Evolutionary conservation across 1,140 invertebrate species (phyloP).

Genomic region (Proales similis): DNA sequence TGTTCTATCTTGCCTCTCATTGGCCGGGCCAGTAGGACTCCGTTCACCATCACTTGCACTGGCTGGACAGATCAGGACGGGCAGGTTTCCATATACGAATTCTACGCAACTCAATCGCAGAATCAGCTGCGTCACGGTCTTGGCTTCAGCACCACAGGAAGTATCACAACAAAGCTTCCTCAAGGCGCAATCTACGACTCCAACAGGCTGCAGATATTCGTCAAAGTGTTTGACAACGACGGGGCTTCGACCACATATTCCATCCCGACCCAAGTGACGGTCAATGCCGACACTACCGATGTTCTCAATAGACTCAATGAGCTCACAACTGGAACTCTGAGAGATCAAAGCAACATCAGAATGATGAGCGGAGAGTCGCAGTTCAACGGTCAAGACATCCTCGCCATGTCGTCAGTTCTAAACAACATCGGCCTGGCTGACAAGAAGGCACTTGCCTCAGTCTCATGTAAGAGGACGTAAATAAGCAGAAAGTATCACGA

Average conservation of each 20-base stretch:
- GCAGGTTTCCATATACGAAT: slow-evolving; percentile 12
- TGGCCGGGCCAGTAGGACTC: slow-evolving; percentile 3
- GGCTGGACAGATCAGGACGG: slow-evolving; percentile 24
- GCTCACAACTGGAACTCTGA: background rate
- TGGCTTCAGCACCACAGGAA: slow-evolving; percentile 1
- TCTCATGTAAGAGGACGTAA: no score
- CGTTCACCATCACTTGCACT: slow-evolving; percentile 16
- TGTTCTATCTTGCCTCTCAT: slow-evolving; percentile 4
- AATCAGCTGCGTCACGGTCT: background rate
- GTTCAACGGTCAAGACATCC: slow-evolving; percentile 1
- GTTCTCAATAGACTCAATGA: background rate
- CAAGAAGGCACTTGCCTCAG: no score
- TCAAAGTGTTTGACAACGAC: slow-evolving; percentile 28
- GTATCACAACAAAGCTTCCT: background rate
- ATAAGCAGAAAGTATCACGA: no score
- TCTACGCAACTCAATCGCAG: background rate
- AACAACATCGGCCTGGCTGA: slow-evolving; percentile 28
- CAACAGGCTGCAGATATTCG: slow-evolving; percentile 24
- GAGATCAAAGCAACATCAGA: no score
- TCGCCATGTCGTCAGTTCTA: slow-evolving; percentile 25
- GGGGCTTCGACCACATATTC: background rate
- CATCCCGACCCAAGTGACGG: background rate
- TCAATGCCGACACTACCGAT: slow-evolving; percentile 19
- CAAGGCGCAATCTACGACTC: slow-evolving; percentile 11
- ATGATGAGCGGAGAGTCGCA: slow-evolving; percentile 19